phyloP scores from a whole-genome alignment of 2,797 vertebrate species.

The Falco concolor region DNA sequence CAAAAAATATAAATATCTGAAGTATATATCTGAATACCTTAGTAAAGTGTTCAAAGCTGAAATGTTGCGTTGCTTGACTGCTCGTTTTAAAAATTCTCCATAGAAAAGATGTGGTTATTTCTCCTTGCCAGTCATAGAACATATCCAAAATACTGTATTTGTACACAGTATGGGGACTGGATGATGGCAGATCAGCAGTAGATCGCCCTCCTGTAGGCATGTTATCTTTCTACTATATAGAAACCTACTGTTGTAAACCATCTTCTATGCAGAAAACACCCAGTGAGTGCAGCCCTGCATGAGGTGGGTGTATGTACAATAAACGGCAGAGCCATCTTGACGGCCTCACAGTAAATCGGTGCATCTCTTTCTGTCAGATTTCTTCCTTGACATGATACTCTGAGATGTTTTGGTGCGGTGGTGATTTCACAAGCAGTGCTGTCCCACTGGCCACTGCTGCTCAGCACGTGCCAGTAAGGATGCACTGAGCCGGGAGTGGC shows the following conservation, averaged over 20 bases:
- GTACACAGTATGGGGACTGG: not conserved
- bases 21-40: not conserved
- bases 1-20: not conserved
- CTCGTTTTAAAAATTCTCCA: not conserved
- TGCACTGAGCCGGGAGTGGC: rapidly evolving
- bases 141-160: not conserved
- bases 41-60: not conserved
- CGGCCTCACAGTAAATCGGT: rapidly evolving
- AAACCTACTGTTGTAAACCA: not conserved
- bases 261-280: rapidly evolving
- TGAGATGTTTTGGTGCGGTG: not conserved
- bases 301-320: not conserved
- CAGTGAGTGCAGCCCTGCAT: rapidly evolving
- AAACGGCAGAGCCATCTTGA: not conserved
- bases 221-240: rapidly evolving
- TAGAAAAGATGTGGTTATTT: not conserved
- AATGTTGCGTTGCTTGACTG: not conserved
- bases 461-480: rapidly evolving
- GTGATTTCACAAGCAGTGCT: not conserved
- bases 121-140: not conserved
- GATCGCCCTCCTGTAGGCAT: rapidly evolving
- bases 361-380: not conserved
- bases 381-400: rapidly evolving
- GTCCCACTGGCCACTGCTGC: not conserved
- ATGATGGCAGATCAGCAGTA: not conserved